Evolutionary conservation across 2,888 invertebrate genomes (phyloP).

Genomic region (Camptogramma bilineatum): DNA sequence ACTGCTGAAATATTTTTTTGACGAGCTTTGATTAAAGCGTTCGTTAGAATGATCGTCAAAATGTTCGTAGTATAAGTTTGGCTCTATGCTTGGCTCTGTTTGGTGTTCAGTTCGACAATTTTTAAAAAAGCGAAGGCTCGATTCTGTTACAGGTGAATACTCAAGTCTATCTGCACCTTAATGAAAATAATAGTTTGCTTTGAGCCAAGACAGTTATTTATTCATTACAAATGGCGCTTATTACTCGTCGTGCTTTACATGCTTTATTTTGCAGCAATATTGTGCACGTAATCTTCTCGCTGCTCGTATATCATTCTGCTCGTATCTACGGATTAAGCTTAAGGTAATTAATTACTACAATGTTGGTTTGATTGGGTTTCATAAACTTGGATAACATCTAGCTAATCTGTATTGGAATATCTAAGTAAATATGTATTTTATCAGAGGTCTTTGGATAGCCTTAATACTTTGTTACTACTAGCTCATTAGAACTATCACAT

Average conservation of each 20-base stretch:
- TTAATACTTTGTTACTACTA: too few species aligned
- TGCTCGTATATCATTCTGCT: slow-evolving; percentile 41
- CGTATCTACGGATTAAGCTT: slow-evolving; percentile 43
- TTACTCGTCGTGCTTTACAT: slow-evolving; percentile 8
- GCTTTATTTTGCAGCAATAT: slow-evolving; percentile 22
- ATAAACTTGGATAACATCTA: slow-evolving; percentile 30
- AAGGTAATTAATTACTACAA: slow-evolving; percentile 44
- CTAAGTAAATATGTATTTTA: neutral
- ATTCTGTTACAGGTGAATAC: too few species aligned
- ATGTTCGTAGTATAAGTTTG: too few species aligned
- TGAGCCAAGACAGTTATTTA: neutral
- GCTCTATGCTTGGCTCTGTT: too few species aligned
- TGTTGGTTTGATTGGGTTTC: slow-evolving; percentile 44
- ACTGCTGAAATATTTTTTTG: too few species aligned
- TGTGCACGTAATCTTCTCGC: slow-evolving; percentile 35
- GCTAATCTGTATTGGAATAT: neutral
- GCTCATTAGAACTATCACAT: too few species aligned
- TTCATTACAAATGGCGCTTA: neutral
- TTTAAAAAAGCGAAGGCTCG: too few species aligned
- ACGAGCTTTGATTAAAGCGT: too few species aligned
- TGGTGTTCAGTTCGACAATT: too few species aligned
- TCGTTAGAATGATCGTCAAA: too few species aligned
- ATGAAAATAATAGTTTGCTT: too few species aligned
- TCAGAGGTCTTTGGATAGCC: neutral
- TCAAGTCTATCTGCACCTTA: too few species aligned